Evolutionary conservation across 2,888 invertebrate species (phyloP).

Genomic region (Caenorhabditis drosophilae): DNA sequence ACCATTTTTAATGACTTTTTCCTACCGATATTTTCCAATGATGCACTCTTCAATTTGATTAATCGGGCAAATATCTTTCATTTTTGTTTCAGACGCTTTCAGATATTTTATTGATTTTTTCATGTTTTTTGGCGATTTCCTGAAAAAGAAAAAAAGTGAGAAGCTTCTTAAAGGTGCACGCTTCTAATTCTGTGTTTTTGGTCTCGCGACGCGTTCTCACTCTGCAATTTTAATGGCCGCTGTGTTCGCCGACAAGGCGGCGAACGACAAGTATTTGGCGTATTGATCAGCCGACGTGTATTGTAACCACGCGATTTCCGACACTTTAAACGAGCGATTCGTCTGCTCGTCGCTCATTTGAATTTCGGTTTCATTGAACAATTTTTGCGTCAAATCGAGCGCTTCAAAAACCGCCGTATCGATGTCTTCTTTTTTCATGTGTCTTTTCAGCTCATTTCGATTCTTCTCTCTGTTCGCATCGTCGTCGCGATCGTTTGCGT

Average conservation of each 20-base stretch:
- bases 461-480: neutral
- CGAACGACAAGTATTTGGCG: slow-evolving; percentile 64
- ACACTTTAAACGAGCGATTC: slow-evolving; percentile 19
- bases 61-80: slow-evolving; percentile 61
- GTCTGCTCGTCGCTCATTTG: slow-evolving; percentile 33
- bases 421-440: slow-evolving; percentile 32
- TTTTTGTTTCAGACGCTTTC: slow-evolving; percentile 46
- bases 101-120: slow-evolving; percentile 28
- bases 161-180: no score
- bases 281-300: slow-evolving; percentile 53
- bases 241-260: slow-evolving; percentile 59
- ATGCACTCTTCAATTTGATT: slow-evolving; percentile 66
- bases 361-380: slow-evolving; percentile 57
- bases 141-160: no score
- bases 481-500: neutral
- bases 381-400: slow-evolving; percentile 35
- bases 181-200: no score
- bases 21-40: slow-evolving; percentile 59
- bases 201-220: no score
- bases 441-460: slow-evolving; percentile 30
- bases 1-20: neutral
- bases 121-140: slow-evolving; percentile 39
- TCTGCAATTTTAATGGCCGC: slow-evolving; percentile 51
- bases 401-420: slow-evolving; percentile 41
- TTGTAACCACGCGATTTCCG: slow-evolving; percentile 52